Evolutionary conservation across 2,888 invertebrate genomes (phyloP).

Genomic region (Drosophila yooni): DNA sequence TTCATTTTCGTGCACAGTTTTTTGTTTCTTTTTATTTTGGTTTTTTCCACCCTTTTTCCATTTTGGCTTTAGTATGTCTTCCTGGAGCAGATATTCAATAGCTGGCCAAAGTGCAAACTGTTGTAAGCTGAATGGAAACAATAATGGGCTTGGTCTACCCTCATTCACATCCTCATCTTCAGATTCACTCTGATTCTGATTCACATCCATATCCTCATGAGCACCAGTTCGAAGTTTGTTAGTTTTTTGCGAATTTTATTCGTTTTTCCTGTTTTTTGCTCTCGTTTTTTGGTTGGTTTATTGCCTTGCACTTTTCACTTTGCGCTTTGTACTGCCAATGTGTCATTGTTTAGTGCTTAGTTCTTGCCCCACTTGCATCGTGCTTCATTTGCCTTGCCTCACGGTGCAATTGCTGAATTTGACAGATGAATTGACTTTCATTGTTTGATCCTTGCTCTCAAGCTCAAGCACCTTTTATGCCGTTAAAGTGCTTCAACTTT

Average conservation of each 20-base stretch:
- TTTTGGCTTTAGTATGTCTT: slow-evolving; percentile 51
- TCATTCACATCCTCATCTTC: slow-evolving; percentile 6
- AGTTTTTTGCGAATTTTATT: slow-evolving; percentile 38
- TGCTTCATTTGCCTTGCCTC: slow-evolving; percentile 43
- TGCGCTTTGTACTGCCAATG: slow-evolving; percentile 46
- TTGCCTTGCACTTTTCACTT: slow-evolving; percentile 63
- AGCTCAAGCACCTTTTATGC: slow-evolving; percentile 17
- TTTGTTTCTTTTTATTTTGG: slow-evolving; percentile 38
- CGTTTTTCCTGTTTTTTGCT: slow-evolving; percentile 18
- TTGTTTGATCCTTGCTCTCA: slow-evolving; percentile 27
- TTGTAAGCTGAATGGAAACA: slow-evolving; percentile 83
- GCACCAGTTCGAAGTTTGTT: slow-evolving; percentile 23
- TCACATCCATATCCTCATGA: slow-evolving; percentile 25
- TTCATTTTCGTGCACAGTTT: slow-evolving; percentile 70
- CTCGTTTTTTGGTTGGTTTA: slow-evolving; percentile 47
- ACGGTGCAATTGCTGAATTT: slow-evolving; percentile 65
- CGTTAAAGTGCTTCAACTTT: slow-evolving; percentile 22
- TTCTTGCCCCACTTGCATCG: slow-evolving; percentile 27
- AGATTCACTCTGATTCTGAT: slow-evolving; percentile 8
- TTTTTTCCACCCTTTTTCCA: slow-evolving; percentile 49
- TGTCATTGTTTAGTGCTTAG: slow-evolving; percentile 62
- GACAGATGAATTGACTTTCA: slow-evolving; percentile 71
- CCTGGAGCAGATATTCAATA: slow-evolving; percentile 48
- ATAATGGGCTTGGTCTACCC: slow-evolving; percentile 75
- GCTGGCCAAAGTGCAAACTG: slow-evolving; percentile 81